Base-by-base conservation (phyloP, 2,888 invertebrate genomes). In the Seira ritae region DNA sequence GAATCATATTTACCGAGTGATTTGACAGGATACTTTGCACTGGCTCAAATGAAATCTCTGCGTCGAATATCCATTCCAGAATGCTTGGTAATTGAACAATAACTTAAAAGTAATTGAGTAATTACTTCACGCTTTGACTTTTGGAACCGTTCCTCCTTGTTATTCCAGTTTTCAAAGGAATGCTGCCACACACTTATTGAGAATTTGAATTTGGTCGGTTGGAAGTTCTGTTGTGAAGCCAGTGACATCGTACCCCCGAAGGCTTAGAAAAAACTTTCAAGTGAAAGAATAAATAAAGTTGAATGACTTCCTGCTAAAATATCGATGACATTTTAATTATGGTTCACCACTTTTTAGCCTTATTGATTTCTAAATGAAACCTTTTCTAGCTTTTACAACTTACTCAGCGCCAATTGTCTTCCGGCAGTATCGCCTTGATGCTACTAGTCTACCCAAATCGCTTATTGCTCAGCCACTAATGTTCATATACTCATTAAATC, bases 161-260 rank as follows among this genome's bases (percentile, higher is more conserved):
- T 37, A 37, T 80, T 55, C 12, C 72, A 80, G 80, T 72, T 80
- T 8, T 62, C 80, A 1, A 55, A 37, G 22, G 74, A 80, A 46
- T 73, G 80, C 15, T 80, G 80, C 10, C 68, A 73, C 17, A 65
- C 23, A 31, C 68, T 74, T 15, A 74, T 80, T 62, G 66, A 74
- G 3, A 80, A 37, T 12, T 24, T 80, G 73, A 74, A 69, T 15
- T 65, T 80, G 0, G 80, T 80, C 10, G 69, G 69, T 42, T 80
- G 80, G 80, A 80, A 31, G 31, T 80, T 80, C 46, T 73, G 80
- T 15, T 80, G 69, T 17, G 80, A 80, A 74, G 80, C 74, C 10
- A 69, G 74, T 46, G 74, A 80, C 62, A 80, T 80, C 74, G 80
- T 80, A n/a, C 80, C 80, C 15, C 22, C 80, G 3, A 73, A 55